Conservation (phyloP, 2,797 vertebrate genomes). For the Phataginus tricuspis region DNA sequence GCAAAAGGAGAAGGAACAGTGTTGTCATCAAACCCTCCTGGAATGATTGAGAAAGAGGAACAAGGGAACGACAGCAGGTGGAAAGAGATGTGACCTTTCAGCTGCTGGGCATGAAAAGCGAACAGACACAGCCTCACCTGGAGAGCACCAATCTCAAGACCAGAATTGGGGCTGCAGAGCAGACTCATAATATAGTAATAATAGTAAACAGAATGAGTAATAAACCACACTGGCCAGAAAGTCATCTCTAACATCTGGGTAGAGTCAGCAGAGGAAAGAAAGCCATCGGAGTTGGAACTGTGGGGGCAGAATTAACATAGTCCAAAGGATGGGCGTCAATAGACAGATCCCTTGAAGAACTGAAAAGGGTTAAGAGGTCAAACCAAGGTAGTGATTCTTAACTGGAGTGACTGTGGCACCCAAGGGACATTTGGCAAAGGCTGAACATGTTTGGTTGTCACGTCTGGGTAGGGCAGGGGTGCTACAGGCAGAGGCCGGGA, state of each 20-base stretch:
- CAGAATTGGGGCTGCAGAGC: not conserved
- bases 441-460: not conserved
- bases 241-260: not conserved
- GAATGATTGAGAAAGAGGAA: not conserved
- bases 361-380: not conserved
- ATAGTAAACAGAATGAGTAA: not conserved
- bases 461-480: rapidly evolving
- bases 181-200: not conserved
- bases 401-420: not conserved
- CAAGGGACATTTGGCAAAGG: not conserved
- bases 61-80: not conserved
- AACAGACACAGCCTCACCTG: not conserved
- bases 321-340: not conserved
- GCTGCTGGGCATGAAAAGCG: not conserved
- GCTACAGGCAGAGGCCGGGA: too few relatives aligned
- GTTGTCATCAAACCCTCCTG: not conserved
- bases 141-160: not conserved
- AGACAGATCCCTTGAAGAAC: not conserved
- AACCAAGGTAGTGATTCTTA: not conserved
- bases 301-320: not conserved
- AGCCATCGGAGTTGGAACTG: not conserved
- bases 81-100: not conserved
- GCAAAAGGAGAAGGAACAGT: not conserved
- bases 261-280: not conserved
- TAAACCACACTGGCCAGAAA: not conserved